phyloP scores from a whole-genome alignment of 2,797 vertebrate genomes.

The Limnodromus scolopaceus region DNA sequence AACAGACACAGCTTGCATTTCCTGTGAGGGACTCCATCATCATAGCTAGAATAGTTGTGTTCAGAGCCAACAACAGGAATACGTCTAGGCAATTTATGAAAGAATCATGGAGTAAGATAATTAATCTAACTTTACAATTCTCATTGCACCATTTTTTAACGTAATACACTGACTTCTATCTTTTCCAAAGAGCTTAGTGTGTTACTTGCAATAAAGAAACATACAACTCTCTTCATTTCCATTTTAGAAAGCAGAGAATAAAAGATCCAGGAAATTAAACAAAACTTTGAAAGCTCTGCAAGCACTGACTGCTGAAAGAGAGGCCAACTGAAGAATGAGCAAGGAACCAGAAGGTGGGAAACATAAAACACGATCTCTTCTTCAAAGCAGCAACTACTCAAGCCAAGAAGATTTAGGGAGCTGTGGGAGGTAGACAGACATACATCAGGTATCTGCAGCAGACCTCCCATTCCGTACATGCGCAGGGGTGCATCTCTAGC shows the following conservation, averaged over 20 bases:
- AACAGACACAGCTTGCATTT: neutral
- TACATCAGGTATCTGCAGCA: neutral
- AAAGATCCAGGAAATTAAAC: neutral
- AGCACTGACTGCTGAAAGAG: neutral
- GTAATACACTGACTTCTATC: neutral
- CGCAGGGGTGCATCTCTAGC: fast-evolving
- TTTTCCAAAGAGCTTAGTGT: neutral
- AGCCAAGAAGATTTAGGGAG: neutral
- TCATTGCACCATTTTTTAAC: neutral
- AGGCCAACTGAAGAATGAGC: neutral
- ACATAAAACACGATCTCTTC: neutral
- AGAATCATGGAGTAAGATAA: neutral
- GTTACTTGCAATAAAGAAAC: neutral
- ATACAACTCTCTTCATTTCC: neutral
- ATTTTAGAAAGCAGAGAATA: neutral
- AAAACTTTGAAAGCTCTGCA: neutral
- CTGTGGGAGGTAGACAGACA: neutral
- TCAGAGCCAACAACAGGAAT: neutral
- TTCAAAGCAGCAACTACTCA: neutral
- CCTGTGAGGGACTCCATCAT: neutral
- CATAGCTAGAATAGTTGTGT: neutral
- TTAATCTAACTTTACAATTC: neutral
- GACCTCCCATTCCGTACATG: neutral
- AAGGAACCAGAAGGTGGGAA: neutral
- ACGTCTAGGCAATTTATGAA: neutral